Base-by-base conservation (phyloP, 1,140 invertebrate species). In the Procambarus virginalis region DNA sequence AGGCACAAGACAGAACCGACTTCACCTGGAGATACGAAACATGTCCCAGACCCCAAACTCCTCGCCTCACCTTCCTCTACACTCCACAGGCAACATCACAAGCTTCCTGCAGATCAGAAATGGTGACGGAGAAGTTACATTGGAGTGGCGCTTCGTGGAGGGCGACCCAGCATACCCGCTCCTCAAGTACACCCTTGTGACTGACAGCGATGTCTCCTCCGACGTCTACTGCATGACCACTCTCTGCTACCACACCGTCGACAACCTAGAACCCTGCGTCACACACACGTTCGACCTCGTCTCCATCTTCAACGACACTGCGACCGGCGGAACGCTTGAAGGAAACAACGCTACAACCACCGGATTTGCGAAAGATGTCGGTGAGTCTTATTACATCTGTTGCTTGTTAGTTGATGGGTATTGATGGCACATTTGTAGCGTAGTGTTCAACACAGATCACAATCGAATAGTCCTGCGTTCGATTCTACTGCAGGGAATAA, bases 101-200 rank as follows among this genome's bases (percentile, higher is more conserved):
- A 88, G 82, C 86, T 87, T 80, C 77, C 78, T 5, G n/a, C 78
- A 81, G 64, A 55, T 10, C n/a, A 55, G 34, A 22, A 64, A n/a
- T 17, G 86, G 79, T 55, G 49, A 22, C 17, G 60, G 46, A 9
- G 81, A 34, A 5, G n/a, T 88, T 9, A 45, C 48, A 46, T 22
- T 88, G 14, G n/a, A 64, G 22, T 88, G 86, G 86, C 68, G 49
- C 22, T 82, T 82, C 48, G 68, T 73, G 3, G 60, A 55, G 46
- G 86, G 79, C 14, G n/a, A 68, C 60, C 14, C 78, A 17, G 45
- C n/a, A 2, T 80, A 80, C 49, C 3, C 60, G 2, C 86, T 88
- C n/a, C 78, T 73, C 78, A 88, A 88, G 64, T 88, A 88, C n/a
- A 81, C 77, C 9, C 60, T 88, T 3, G 48, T 46, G n/a, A 82